These are phyloP conservation scores for Galerucella nymphaeae DNA, from an alignment of 2,888 invertebrate species.

Conservation along the genomic window DNA sequence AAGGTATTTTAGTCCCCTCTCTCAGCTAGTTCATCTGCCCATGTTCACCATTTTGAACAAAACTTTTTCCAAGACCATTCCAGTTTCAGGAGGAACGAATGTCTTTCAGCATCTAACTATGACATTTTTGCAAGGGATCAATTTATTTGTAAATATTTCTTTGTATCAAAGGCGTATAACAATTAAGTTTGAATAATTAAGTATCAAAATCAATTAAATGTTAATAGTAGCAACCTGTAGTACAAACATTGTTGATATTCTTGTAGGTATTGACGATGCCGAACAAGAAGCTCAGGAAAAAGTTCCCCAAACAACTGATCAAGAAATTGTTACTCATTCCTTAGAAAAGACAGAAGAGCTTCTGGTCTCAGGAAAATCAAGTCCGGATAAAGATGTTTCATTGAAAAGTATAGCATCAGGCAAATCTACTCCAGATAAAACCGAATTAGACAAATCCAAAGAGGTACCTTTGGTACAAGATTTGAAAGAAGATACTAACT, in stretches of 20 bases:
- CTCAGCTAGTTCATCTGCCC: too few species aligned
- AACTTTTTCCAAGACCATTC: too few species aligned
- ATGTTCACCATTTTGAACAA: too few species aligned
- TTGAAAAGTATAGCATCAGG: conserved; percentile 42
- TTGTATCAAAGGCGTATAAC: too few species aligned
- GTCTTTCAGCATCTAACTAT: too few species aligned
- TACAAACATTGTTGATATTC: conserved; percentile 2
- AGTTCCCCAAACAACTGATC: conserved; percentile 1
- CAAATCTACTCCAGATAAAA: conserved; percentile 48
- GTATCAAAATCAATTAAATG: too few species aligned
- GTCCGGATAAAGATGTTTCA: conserved; percentile 41
- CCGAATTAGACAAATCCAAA: conserved; percentile 41
- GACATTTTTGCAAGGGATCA: too few species aligned
- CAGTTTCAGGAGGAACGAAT: too few species aligned
- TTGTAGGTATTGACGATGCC: conserved; percentile 38
- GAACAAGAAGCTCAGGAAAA: conserved; percentile 33
- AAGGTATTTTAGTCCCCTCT: too few species aligned
- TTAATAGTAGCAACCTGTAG: too few species aligned
- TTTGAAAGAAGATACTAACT: conserved; percentile 21
- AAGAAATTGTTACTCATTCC: not conserved
- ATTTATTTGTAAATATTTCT: too few species aligned
- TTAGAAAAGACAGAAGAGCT: conserved; percentile 15
- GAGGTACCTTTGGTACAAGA: conserved; percentile 33
- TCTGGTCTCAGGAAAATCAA: conserved; percentile 31
- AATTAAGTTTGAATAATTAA: too few species aligned